phyloP scores from a whole-genome alignment of 2,113 vertebrate species.

The Eptesicus fuscus region DNA sequence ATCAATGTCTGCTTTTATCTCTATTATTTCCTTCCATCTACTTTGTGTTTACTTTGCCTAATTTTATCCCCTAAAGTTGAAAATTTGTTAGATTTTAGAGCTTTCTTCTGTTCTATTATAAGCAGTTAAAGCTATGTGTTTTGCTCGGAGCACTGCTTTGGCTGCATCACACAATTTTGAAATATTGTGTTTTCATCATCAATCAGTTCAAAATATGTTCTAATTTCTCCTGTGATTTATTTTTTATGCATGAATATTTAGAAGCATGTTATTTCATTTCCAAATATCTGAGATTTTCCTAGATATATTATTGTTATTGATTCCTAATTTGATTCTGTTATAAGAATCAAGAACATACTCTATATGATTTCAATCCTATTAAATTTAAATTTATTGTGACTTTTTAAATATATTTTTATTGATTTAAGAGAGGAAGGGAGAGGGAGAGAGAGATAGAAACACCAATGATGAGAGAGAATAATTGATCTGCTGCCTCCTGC shows the following conservation, averaged over 20 bases:
- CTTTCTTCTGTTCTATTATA: not conserved
- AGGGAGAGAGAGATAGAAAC: too few species aligned
- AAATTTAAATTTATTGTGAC: not conserved
- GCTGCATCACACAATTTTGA: not conserved
- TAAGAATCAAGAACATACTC: not conserved
- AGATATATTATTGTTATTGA: not conserved
- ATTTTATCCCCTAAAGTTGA: not conserved
- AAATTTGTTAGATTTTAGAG: not conserved
- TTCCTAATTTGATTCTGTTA: not conserved
- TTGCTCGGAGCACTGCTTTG: not conserved
- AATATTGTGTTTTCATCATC: not conserved
- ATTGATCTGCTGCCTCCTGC: too few species aligned
- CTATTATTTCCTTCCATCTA: not conserved
- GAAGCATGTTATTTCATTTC: conserved; percentile 6
- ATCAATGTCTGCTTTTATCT: not conserved
- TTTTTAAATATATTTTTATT: not conserved
- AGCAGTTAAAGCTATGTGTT: not conserved
- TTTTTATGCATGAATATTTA: not conserved
- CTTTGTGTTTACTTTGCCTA: not conserved
- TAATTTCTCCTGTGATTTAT: not conserved
- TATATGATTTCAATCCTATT: not conserved
- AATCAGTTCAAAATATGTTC: not conserved
- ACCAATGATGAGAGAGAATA: too few species aligned
- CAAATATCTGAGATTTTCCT: not conserved
- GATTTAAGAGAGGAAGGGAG: too few species aligned